A percentile compares a stretch with the other conserved stretches of the same genome.
phyloP scores from a whole-genome alignment of 2,797 vertebrate species.

The Lepus oiostolus region DNA sequence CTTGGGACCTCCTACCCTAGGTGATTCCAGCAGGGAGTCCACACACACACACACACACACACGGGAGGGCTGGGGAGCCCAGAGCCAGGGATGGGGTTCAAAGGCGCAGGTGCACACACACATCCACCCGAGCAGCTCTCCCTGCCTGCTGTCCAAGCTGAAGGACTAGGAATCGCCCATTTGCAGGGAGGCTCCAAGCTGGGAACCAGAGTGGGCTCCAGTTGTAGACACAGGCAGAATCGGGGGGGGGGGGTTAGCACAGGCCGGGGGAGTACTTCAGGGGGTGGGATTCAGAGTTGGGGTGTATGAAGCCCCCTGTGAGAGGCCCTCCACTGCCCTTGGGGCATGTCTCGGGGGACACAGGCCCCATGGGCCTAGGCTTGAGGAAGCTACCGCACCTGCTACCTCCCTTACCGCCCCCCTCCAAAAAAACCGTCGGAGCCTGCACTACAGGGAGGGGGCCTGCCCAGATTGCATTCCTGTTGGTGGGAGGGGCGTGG shows the following conservation, averaged over 20 bases:
- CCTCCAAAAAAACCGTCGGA: background rate
- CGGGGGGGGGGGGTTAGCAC: background rate
- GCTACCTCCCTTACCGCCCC: rapidly evolving
- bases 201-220: background rate
- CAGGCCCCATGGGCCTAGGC: background rate
- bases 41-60: no score
- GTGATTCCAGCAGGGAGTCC: background rate
- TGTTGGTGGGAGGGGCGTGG: background rate
- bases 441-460: no score
- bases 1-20: background rate
- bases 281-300: background rate
- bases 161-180: background rate
- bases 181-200: background rate
- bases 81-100: background rate
- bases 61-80: background rate
- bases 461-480: background rate
- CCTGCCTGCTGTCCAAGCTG: background rate
- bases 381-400: background rate
- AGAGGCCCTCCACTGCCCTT: background rate
- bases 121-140: background rate
- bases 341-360: background rate
- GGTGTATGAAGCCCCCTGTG: background rate
- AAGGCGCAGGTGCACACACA: background rate
- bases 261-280: background rate
- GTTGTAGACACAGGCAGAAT: background rate